Conservation (phyloP, 2,888 invertebrate species). For the Tenthredo distinguenda region DNA sequence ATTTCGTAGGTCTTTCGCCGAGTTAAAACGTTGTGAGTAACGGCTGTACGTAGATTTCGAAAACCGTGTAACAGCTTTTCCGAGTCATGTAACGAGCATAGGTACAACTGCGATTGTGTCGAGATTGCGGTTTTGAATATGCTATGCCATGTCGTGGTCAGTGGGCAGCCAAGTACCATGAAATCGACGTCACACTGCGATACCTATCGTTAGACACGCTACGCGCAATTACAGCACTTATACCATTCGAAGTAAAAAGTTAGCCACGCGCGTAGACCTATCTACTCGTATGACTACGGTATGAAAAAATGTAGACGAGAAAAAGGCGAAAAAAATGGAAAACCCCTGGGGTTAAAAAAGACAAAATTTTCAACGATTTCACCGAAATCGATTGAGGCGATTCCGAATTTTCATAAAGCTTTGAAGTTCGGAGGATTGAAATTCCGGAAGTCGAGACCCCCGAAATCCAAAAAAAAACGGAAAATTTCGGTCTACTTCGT, state of each 20-base stretch:
- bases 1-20: neutral
- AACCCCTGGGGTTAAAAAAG: no score
- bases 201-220: conserved; percentile 49
- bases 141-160: conserved; percentile 56
- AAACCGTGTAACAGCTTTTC: neutral
- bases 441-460: no score
- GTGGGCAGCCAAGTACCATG: conserved; percentile 66
- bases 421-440: no score
- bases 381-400: no score
- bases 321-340: no score
- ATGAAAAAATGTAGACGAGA: no score
- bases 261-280: neutral
- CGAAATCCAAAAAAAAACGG: no score
- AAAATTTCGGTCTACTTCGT: no score
- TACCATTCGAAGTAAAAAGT: conserved; percentile 29
- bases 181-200: conserved; percentile 57
- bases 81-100: neutral
- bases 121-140: conserved; percentile 41
- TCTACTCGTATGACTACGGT: neutral
- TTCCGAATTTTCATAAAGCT: no score
- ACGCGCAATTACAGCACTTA: conserved; percentile 40
- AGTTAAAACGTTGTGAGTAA: neutral
- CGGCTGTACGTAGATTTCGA: neutral
- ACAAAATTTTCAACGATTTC: no score
- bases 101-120: conserved; percentile 34